Evolutionary conservation across 2,113 vertebrate genomes (phyloP).

Genomic region (Callocephalon fimbriatum): DNA sequence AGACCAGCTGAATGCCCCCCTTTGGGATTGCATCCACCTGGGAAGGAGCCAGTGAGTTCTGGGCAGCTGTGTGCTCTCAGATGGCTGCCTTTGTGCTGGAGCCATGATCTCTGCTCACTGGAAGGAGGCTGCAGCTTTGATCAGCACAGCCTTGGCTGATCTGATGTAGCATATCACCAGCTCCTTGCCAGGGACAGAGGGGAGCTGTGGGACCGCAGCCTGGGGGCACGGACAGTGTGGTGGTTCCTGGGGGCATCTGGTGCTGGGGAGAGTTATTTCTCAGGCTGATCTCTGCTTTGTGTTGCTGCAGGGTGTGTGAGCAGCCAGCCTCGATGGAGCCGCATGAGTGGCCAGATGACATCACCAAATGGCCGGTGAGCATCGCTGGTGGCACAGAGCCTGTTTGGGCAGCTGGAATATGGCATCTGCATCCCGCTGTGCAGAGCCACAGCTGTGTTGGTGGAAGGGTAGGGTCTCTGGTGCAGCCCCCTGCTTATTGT

Average conservation of each 20-base stretch:
- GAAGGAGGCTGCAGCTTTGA: not conserved
- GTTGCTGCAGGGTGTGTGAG: slow-evolving; percentile 88
- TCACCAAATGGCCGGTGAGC: slow-evolving; percentile 98
- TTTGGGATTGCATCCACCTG: not conserved
- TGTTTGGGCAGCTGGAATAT: too few species aligned
- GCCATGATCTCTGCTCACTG: rapidly evolving
- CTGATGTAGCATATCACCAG: not conserved
- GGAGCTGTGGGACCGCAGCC: not conserved
- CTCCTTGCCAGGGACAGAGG: not conserved
- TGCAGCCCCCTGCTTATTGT: not conserved
- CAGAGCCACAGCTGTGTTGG: not conserved
- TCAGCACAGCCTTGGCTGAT: not conserved
- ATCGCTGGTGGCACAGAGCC: not conserved
- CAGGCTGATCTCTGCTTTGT: not conserved
- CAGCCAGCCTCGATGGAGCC: slow-evolving; percentile 93
- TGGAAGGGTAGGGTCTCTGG: not conserved
- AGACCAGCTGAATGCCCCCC: not conserved
- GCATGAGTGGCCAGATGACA: slow-evolving; percentile 97
- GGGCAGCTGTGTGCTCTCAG: not conserved
- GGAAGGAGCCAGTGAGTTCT: not conserved
- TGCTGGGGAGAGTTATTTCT: not conserved
- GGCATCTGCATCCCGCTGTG: not conserved
- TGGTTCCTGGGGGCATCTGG: not conserved
- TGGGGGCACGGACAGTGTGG: not conserved
- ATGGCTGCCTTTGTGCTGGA: not conserved